Evolutionary conservation across 2,797 vertebrate genomes (phyloP), one percentile per base, ranked within the genome.

Genomic region (Trematomus bernacchii): DNA sequence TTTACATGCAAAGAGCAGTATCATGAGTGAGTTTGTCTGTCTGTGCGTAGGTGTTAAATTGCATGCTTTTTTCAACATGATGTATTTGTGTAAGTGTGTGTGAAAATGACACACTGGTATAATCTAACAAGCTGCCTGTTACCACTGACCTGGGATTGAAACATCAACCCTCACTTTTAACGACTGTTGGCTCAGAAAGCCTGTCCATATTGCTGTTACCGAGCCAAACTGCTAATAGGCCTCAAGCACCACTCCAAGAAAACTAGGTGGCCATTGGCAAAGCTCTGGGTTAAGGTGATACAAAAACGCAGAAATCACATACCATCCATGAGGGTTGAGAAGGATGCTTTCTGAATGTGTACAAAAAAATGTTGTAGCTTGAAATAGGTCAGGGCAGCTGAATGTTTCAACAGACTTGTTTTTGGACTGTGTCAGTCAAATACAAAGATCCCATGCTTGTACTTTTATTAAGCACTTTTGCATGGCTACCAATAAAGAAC

Each of bases 161-260:
- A 85, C 83, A 75, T 78, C 65, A 57, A 63, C 64, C 76, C 66
- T 73, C 73, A 42, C 76, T 78, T 82, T 83, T 87, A 86, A 83
- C 33, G 50, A 85, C 59, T 71, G 72, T 82, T 84, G 74, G 85
- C 84, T 79, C 65, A 21, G 73, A 76, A 74, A 83, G 63, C 60
- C 58, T 76, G 77, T 83, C 77, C 80, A 83, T 89, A 68, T 75
- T 80, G 85, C 74, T 73, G 79, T 74, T 72, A 73, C 42, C 15
- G 19, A 82, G 87, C 85, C 83, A 84, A 89, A 82, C 72, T 83
- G 77, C 78, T 83, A 87, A 86, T 79, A 79, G 69, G 72, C 76
- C 83, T 78, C 73, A 52, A 85, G 83, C 76, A 58, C 77, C 79
- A 74, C 72, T 80, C 68, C 54, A 69, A 88, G 73, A 79, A 76